Evolutionary conservation across 2,888 invertebrate species (phyloP).

Genomic region (Polyploca ridens): DNA sequence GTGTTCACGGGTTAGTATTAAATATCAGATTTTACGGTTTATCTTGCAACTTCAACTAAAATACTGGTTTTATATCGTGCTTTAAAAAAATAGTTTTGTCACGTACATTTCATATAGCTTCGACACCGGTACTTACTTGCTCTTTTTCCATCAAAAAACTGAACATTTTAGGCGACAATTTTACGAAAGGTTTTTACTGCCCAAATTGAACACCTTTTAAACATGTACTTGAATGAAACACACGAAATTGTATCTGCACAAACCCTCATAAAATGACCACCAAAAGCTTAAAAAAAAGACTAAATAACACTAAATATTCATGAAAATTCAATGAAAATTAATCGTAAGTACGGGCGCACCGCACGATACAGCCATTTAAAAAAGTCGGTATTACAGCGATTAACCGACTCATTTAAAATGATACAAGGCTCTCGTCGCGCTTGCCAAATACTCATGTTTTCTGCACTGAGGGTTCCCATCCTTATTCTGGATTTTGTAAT

Average conservation of each 20-base stretch:
- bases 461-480: constrained; percentile 42
- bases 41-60: no score
- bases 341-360: constrained; percentile 9
- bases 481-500: constrained; percentile 22
- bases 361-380: constrained; percentile 37
- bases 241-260: not conserved
- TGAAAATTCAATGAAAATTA: constrained; percentile 9
- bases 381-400: constrained; percentile 61
- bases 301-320: constrained; percentile 3
- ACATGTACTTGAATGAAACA: not conserved
- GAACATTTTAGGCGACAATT: not conserved
- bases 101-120: not conserved
- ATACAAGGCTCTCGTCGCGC: constrained; percentile 69
- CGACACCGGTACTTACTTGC: not conserved
- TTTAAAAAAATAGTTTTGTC: constrained; percentile 24
- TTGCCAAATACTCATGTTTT: constrained; percentile 73
- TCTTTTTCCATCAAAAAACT: not conserved
- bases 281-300: not conserved
- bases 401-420: constrained; percentile 79
- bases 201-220: no score
- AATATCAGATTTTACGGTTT: no score
- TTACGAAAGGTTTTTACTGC: no score
- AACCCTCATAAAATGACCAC: not conserved
- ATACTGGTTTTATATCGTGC: constrained; percentile 38
- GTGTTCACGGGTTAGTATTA: no score